Base-by-base conservation (phyloP, 92 coral and sea anemone genomes). In the Siderastrea siderea region DNA sequence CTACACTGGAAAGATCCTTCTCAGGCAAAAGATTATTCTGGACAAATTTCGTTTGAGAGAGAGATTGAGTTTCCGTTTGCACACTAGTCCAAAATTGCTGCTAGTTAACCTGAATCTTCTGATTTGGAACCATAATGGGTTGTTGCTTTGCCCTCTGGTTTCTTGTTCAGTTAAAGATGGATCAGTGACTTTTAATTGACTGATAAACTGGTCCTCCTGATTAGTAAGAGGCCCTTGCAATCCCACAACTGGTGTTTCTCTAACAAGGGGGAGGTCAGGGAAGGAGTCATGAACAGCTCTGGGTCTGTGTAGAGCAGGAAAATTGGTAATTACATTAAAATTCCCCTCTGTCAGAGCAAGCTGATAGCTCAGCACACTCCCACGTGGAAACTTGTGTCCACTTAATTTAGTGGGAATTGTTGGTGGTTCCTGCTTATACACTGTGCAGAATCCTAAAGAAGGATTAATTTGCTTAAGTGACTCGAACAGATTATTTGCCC, bases 71-170 rank as follows among this genome's bases (percentile, higher is more conserved):
- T 88, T 88, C 55, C 85, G 88, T 78, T 88, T 83, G 87, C 88
- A 88, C 38, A 92, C 92, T 71, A 83, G 69, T 14, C 92, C 94
- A 91, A 91, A 91, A 69, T 87, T 91, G 76, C 94, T 92, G 81
- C 92, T 88, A 47, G 94, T 92, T 67, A 92, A 84, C 81, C 92
- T 88, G 90, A 78, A 51, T 75, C 63, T 91, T 78, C 89, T 87
- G 71, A 72, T 79, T 66, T 87, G 82, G 74, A 87, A 87, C 92
- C 95, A 92, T 44, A 77, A 53, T 54, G 90, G 44, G 75, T 88
- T 88, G 67, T 88, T 84, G 71, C 77, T 90, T 86, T 93, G 91
- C 66, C 93, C 96, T 83, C 90, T 82, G 51, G 93, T 90, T 83
- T 83, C 91, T 84, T 60, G 65, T 79, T 93, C 91, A 89, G 87